A percentile compares a stretch with the other conserved stretches of the same genome.
Evolutionary conservation across 2,888 invertebrate species (phyloP).

Genomic region (Sericinus montela): DNA sequence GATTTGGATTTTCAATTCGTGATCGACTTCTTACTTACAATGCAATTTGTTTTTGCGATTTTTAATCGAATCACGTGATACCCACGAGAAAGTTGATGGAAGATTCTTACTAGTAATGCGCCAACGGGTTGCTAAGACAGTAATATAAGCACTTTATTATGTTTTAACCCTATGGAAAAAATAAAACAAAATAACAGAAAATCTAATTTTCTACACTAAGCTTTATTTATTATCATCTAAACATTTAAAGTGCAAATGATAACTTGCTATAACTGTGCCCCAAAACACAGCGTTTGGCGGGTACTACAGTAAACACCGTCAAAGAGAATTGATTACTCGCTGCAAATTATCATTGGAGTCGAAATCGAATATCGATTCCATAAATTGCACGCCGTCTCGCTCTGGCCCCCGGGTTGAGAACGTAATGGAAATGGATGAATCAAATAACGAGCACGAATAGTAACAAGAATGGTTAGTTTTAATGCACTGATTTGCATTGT

Average conservation of each 20-base stretch:
- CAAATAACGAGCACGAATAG: slow-evolving; percentile 17
- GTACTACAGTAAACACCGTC: slow-evolving; percentile 3
- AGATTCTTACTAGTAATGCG: too few species aligned
- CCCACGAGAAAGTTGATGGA: too few species aligned
- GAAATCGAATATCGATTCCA: slow-evolving; percentile 22
- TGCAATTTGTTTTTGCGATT: too few species aligned
- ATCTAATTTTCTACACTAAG: too few species aligned
- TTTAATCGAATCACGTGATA: too few species aligned
- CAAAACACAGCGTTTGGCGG: slow-evolving; percentile 3
- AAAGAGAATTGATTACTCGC: slow-evolving; percentile 21
- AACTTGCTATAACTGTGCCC: not conserved
- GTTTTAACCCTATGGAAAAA: too few species aligned
- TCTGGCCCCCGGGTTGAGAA: not conserved
- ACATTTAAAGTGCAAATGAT: not conserved
- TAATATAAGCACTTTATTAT: too few species aligned
- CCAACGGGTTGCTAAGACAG: too few species aligned
- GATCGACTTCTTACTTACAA: too few species aligned
- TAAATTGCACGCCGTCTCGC: slow-evolving; percentile 10
- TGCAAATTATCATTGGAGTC: slow-evolving; percentile 19
- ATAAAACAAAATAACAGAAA: too few species aligned
- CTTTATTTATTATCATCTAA: too few species aligned
- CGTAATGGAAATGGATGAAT: slow-evolving; percentile 10
- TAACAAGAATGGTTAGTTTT: slow-evolving; percentile 17
- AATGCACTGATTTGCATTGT: slow-evolving; percentile 27
- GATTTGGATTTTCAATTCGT: too few species aligned